phyloP scores from a whole-genome alignment of 2,113 vertebrate genomes.

The Electrona antarctica region DNA sequence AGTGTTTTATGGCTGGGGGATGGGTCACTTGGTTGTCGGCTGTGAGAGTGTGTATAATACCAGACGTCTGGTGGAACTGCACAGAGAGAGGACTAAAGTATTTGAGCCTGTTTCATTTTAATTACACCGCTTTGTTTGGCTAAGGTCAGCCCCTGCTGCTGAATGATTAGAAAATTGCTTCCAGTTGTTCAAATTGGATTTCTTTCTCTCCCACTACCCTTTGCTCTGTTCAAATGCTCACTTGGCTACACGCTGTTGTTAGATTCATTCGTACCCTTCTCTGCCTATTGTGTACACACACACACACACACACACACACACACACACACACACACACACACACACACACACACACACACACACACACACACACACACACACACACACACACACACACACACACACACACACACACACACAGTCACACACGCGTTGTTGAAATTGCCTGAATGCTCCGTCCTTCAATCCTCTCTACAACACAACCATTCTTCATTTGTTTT shows the following conservation, averaged over 20 bases:
- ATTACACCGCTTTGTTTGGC: slow-evolving; percentile 84
- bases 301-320: slow-evolving; percentile 3
- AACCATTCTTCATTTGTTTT: slow-evolving; percentile 23
- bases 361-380: no score
- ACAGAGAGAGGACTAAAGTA: slow-evolving; percentile 44
- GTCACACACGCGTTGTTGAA: slow-evolving; percentile 17
- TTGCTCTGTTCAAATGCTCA: slow-evolving; percentile 44
- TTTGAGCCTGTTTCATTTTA: slow-evolving; percentile 74
- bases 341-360: no score
- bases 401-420: no score
- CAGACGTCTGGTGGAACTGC: slow-evolving; percentile 49
- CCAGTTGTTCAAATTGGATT: slow-evolving; percentile 84
- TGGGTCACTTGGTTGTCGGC: slow-evolving; percentile 42
- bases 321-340: no score
- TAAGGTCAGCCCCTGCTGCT: slow-evolving; percentile 81
- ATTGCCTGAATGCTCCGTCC: slow-evolving; percentile 36
- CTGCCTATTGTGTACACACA: slow-evolving; percentile 46
- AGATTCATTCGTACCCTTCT: slow-evolving; percentile 30
- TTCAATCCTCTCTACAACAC: slow-evolving; percentile 6
- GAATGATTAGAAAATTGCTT: slow-evolving; percentile 89
- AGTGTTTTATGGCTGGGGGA: slow-evolving; percentile 47
- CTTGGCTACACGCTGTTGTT: slow-evolving; percentile 40
- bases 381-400: no score
- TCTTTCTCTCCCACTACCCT: slow-evolving; percentile 41
- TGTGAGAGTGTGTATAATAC: slow-evolving; percentile 17